Conservation (phyloP, 2,797 vertebrate genomes). For the Yasuhikotakia modesta region DNA sequence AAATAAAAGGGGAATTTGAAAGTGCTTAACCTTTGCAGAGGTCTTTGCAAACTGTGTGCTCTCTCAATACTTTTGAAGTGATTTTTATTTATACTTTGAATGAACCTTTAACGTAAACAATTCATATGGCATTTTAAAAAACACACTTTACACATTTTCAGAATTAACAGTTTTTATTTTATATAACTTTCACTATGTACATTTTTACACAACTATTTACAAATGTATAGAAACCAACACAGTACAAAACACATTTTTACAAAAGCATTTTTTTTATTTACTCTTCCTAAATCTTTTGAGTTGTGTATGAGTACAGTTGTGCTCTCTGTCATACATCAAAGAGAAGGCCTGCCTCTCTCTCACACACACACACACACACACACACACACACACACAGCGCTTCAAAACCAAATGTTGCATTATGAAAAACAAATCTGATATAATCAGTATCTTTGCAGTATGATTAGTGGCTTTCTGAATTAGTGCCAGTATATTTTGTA, state of each 20-base stretch:
- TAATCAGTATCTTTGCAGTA: slow-evolving; percentile 12
- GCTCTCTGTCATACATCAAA: slow-evolving; percentile 29
- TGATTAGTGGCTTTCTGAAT: slow-evolving; percentile 12
- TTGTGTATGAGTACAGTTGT: slow-evolving; percentile 14
- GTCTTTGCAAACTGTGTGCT: background rate
- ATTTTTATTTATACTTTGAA: background rate
- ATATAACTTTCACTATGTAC: slow-evolving; percentile 77
- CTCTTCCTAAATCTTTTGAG: background rate
- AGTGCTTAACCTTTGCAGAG: slow-evolving; percentile 19
- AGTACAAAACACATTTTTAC: slow-evolving; percentile 55
- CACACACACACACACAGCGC: slow-evolving; percentile 53
- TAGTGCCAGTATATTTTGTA: slow-evolving; percentile 32
- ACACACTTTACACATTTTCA: slow-evolving; percentile 63
- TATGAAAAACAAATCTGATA: slow-evolving; percentile 20
- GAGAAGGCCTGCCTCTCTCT: slow-evolving; percentile 54
- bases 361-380: slow-evolving; percentile 60
- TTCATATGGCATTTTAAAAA: slow-evolving; percentile 67
- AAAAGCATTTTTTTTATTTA: slow-evolving; percentile 46
- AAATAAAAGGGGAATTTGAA: no score
- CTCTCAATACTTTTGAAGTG: background rate
- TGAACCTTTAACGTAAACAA: slow-evolving; percentile 6
- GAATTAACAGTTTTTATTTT: slow-evolving; percentile 72
- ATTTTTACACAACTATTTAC: slow-evolving; percentile 75
- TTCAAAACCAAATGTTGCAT: slow-evolving; percentile 5
- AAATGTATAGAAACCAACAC: slow-evolving; percentile 63